Conservation (phyloP, 2,113 vertebrate genomes). For the Psilopogon haemacephalus region DNA sequence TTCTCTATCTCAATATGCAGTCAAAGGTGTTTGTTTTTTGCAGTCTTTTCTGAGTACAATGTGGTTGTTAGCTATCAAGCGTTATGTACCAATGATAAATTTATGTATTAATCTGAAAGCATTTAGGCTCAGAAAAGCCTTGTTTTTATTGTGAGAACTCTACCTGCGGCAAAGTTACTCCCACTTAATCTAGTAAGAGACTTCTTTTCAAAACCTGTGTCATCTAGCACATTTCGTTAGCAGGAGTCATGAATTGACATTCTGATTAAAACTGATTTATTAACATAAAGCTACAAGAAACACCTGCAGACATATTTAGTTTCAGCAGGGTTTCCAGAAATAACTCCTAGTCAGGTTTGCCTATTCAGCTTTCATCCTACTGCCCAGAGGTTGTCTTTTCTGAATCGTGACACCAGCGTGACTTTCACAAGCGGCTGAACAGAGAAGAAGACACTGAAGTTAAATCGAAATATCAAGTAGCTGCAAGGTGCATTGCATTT, state of each 20-base stretch:
- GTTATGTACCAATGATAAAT: neutral
- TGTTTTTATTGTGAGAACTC: neutral
- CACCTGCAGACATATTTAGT: neutral
- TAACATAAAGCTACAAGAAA: neutral
- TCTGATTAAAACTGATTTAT: slow-evolving; percentile 33
- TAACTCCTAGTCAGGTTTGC: neutral
- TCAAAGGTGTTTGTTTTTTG: neutral
- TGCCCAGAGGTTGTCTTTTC: neutral
- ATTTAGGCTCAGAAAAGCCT: neutral
- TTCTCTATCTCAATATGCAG: neutral
- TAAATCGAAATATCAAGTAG: neutral
- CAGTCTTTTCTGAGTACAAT: neutral
- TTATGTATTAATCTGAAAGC: neutral
- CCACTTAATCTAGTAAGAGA: neutral
- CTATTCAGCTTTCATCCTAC: neutral
- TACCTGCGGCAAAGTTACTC: neutral
- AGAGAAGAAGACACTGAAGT: neutral
- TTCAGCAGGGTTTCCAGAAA: neutral
- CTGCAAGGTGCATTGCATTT: neutral
- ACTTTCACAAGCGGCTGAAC: neutral
- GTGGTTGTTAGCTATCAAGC: neutral
- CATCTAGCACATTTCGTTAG: neutral
- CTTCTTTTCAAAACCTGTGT: neutral
- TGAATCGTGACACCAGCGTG: neutral
- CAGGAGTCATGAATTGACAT: neutral